Evolutionary conservation across 2,113 vertebrate genomes (phyloP), one percentile per base, ranked within the genome.

Genomic region (Serinus canaria): DNA sequence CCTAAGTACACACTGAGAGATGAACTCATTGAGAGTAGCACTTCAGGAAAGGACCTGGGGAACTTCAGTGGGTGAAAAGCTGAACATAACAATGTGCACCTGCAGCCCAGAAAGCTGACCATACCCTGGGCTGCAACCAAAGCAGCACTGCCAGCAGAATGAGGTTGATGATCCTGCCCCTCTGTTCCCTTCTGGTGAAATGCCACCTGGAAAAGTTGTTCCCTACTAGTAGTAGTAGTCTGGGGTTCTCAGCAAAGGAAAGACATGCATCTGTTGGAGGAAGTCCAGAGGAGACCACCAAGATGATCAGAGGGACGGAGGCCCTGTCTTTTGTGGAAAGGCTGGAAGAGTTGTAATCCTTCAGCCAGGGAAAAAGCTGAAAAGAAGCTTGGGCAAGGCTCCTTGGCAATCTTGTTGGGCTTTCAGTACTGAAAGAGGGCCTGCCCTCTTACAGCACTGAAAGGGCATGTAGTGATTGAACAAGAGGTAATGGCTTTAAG

Each of bases 61-160:
- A 35, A 11, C 25, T 79, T 58, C 44, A 53, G 25, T 39, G 33
- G 5, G 3, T 64, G 44, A 63, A 53, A 64, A 52, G 7, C 37
- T 37, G 19, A 11, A 43, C 16, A 18, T 72, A 0, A 11, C 19
- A 55, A 17, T 20, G 9, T 53, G 28, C 2, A 1, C 15, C 44
- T 8, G 3, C 47, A 68, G 59, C n/a, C 27, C 49, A 83, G 60
- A 89, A n/a, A 68, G 22, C 12, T 1, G 1, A 10, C 5, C 6
- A 4, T 44, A 22, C 20, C 7, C 6, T 78, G n/a, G 16, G 21
- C 41, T 90, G 22, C 39, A 83, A 25, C 12, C 33, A 76, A 80
- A 59, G 39, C 8, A 47, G 31, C 1, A 2, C 20, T 27, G 21
- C 47, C n/a, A 85, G 24, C 15, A 64, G 44, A 7, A 9, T 6